Evolutionary conservation across 2,113 vertebrate species (phyloP).

Genomic region (Dasyurus viverrinus): DNA sequence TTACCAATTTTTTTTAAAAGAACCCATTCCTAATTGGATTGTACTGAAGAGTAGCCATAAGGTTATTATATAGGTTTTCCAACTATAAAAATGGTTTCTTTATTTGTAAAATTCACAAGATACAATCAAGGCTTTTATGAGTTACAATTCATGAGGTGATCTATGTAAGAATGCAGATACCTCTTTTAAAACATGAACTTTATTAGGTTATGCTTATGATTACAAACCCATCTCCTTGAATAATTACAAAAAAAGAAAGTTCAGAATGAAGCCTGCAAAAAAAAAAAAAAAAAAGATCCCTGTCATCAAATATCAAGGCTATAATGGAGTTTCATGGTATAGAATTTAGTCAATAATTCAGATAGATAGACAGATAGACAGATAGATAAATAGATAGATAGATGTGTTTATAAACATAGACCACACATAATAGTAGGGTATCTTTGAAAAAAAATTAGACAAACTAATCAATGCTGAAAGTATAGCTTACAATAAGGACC

Average conservation of each 20-base stretch:
- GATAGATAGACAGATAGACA: too few species aligned
- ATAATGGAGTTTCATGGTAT: background rate
- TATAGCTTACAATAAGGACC: background rate
- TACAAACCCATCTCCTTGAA: background rate
- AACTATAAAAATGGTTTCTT: background rate
- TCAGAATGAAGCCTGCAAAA: background rate
- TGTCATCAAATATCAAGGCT: background rate
- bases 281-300: background rate
- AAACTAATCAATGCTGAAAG: too few species aligned
- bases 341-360: background rate
- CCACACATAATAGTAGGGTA: background rate
- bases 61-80: slow-evolving; percentile 28
- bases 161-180: background rate
- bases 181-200: background rate
- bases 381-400: background rate
- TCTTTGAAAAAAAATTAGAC: background rate
- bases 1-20: slow-evolving; percentile 6
- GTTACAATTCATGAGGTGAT: background rate
- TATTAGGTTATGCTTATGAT: background rate
- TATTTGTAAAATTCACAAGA: background rate
- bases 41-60: background rate
- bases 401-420: background rate
- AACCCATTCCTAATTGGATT: background rate
- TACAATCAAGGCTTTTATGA: background rate
- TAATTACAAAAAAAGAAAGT: background rate